Base-by-base conservation (phyloP, 2,113 vertebrate genomes). In the Trichomycterus rosablanca region DNA sequence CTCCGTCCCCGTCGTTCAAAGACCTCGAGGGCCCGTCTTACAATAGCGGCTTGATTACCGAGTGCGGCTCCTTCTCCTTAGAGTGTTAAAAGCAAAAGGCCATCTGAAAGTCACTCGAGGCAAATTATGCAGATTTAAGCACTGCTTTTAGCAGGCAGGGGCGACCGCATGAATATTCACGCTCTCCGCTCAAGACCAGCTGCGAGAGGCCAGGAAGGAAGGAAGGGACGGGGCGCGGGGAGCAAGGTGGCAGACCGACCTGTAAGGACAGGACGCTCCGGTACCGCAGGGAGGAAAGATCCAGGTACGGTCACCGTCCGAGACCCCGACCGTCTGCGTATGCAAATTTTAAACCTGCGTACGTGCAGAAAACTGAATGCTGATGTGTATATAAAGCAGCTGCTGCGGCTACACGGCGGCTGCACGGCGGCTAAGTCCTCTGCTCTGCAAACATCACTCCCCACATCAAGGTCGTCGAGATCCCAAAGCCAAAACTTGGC, bases 111-210 rank as follows among this genome's bases (percentile, higher is more conserved):
- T 75, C 80, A 83, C 83, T 84, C 85, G 79, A 75, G 66, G 69
- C 72, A 80, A 84, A 85, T 85, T 80, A 84, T 86, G 83, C 77
- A 81, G 74, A 83, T 83, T 81, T 82, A 78, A 81, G 83, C 77
- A 70, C 74, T 76, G 75, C 79, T 76, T 77, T 66, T 74, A 77
- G 79, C 78, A 77, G 76, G 74, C 75, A 61, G 50, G 74, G 52
- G 71, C 60, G 66, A 59, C 7, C 1, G 28, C 70, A 72, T 85
- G 78, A 81, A 85, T 86, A 86, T 86, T 81, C 73, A 85, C 72
- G 56, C 23, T 7, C 65, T 50, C 68, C 54, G 74, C 72, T 80
- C 77, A 62, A 74, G 74, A 77, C 66, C 77, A 54, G 49, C 40
- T 64, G 66, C 46, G 62, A 59, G 68, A 63, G 68, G 58, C 58